phyloP scores from a whole-genome alignment of 1,140 invertebrate genomes.

The Brachionus calyciflorus region DNA sequence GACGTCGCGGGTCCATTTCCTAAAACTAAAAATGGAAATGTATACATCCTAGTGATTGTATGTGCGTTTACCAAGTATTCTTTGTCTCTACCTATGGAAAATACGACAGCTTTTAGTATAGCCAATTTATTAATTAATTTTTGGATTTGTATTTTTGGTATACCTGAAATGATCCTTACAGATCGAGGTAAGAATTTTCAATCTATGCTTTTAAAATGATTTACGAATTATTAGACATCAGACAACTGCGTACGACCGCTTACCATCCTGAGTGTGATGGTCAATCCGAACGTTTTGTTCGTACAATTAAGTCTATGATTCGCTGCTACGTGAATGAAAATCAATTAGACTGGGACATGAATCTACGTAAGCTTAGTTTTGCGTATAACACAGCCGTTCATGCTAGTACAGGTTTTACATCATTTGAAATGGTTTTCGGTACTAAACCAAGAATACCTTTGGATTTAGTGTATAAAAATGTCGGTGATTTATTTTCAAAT shows the following conservation, averaged over 20 bases:
- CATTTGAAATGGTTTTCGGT: neutral
- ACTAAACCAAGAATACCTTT: neutral
- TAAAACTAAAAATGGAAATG: too few relatives aligned
- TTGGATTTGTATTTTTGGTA: neutral
- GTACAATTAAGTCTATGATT: too few relatives aligned
- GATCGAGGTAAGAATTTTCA: neutral
- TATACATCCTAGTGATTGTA: too few relatives aligned
- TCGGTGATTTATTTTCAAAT: too few relatives aligned
- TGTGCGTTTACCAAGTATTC: too few relatives aligned
- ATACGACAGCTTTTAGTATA: too few relatives aligned
- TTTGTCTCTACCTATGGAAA: too few relatives aligned
- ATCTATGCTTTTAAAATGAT: neutral
- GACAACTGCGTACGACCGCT: neutral
- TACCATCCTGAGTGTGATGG: neutral
- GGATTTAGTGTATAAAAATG: neutral
- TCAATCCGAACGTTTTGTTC: too few relatives aligned
- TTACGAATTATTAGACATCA: neutral
- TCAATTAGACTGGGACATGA: neutral
- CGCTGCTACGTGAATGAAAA: neutral
- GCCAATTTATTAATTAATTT: neutral
- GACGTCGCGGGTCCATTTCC: too few relatives aligned
- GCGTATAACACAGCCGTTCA: neutral
- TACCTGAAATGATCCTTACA: neutral
- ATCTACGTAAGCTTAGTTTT: neutral
- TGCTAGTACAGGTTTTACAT: neutral